These are phyloP conservation scores for Alfaro cultratus DNA, from an alignment of 2,797 vertebrate genomes.

Conservation along the genomic window DNA sequence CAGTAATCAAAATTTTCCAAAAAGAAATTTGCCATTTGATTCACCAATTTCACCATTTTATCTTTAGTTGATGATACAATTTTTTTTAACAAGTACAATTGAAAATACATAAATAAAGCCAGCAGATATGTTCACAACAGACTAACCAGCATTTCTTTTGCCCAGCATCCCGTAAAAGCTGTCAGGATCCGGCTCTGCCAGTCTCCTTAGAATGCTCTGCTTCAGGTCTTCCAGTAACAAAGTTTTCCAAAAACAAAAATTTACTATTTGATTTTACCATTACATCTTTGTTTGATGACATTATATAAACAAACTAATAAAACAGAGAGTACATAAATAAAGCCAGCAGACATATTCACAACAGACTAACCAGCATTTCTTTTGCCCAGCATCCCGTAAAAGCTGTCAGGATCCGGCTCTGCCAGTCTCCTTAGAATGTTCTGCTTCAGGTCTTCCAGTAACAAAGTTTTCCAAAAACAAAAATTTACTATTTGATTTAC, in stretches of 20 bases:
- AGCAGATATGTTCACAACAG: neutral
- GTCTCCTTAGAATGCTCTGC: constrained; percentile 81
- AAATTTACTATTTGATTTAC: too few relatives aligned
- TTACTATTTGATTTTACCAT: neutral
- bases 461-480: neutral
- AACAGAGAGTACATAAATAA: neutral
- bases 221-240: constrained; percentile 71
- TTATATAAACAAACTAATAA: too few relatives aligned
- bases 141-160: constrained; percentile 84
- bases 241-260: too few relatives aligned
- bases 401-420: too few relatives aligned
- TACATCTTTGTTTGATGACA: too few relatives aligned
- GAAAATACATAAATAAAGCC: neutral
- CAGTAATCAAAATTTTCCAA: neutral
- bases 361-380: too few relatives aligned
- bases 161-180: constrained; percentile 89
- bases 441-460: too few relatives aligned
- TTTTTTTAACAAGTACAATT: neutral
- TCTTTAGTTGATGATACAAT: neutral
- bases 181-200: constrained; percentile 87
- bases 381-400: constrained; percentile 72
- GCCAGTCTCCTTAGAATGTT: constrained; percentile 79
- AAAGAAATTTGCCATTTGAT: neutral
- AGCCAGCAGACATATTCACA: neutral
- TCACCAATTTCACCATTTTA: neutral